Conservation (phyloP, 2,113 vertebrate species). For the Cygnus atratus region DNA sequence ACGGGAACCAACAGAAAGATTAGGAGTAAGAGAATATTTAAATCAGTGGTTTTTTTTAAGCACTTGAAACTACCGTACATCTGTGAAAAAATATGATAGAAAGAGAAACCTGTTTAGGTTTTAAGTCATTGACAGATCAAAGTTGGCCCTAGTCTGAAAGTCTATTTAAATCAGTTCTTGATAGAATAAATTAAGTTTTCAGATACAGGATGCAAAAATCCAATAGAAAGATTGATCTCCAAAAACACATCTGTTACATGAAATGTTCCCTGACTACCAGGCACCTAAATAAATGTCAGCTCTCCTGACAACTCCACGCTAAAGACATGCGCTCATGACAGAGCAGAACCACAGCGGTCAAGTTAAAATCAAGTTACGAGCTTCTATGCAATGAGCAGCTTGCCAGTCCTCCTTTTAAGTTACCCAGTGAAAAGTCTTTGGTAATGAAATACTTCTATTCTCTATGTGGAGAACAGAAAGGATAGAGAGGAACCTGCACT, state of each 20-base stretch:
- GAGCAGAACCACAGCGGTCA: neutral
- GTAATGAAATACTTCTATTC: neutral
- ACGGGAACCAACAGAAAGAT: neutral
- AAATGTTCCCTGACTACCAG: neutral
- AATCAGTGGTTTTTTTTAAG: neutral
- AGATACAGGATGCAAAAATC: conserved; percentile 15
- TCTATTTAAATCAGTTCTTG: conserved; percentile 22
- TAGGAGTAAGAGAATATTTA: neutral
- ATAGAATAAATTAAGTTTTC: conserved; percentile 44
- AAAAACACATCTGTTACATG: neutral
- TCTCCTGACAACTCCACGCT: neutral
- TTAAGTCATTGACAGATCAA: conserved; percentile 4
- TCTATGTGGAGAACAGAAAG: neutral
- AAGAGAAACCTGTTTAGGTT: neutral
- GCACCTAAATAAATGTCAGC: neutral
- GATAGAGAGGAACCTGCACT: neutral
- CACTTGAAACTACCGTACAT: neutral
- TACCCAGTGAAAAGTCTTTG: neutral
- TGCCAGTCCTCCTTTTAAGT: neutral
- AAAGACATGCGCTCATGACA: neutral
- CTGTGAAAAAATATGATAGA: neutral
- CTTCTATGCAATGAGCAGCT: neutral
- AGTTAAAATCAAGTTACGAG: neutral
- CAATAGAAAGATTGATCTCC: conserved; percentile 11
- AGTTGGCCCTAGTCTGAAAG: neutral